Percentiles rank a stretch among this genome's conserved stretches.
phyloP scores from a whole-genome alignment of 2,888 invertebrate species.

The Perizoma flavofasciatum region DNA sequence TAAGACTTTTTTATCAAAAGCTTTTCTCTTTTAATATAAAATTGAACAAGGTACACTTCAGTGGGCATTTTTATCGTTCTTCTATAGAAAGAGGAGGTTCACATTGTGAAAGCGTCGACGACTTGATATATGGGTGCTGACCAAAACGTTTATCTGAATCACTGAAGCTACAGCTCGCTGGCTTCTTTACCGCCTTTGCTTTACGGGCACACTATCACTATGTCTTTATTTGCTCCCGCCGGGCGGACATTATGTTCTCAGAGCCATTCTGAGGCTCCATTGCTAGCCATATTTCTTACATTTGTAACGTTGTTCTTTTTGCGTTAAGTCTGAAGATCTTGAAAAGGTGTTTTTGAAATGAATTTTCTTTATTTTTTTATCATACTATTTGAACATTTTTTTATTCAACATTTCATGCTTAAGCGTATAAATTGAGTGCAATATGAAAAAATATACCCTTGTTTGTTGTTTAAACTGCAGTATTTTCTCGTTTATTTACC shows the following conservation, averaged over 20 bases:
- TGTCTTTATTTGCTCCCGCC: conserved; percentile 63
- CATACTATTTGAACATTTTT: no score
- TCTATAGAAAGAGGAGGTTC: conserved; percentile 50
- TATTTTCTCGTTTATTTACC: conserved; percentile 46
- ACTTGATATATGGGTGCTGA: conserved; percentile 72
- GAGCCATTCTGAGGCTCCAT: conserved; percentile 64
- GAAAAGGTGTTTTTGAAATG: no score
- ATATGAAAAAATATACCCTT: no score
- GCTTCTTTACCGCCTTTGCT: conserved; percentile 54
- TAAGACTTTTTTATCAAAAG: background rate
- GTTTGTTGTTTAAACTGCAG: background rate
- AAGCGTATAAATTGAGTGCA: no score
- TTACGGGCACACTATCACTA: conserved; percentile 58
- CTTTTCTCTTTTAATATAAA: conserved; percentile 34
- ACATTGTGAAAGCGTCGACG: conserved; percentile 64
- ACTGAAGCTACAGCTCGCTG: conserved; percentile 61
- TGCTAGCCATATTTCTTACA: conserved; percentile 52
- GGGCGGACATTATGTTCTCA: conserved; percentile 62
- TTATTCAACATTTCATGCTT: no score
- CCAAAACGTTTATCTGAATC: conserved; percentile 75
- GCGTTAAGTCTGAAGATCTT: background rate
- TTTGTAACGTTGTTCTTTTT: conserved; percentile 57
- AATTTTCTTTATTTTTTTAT: no score
- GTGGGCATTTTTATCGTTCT: conserved; percentile 62
- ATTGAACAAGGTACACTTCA: conserved; percentile 56